Conservation (phyloP, 2,797 vertebrate species). For the Aeoliscus strigatus region DNA sequence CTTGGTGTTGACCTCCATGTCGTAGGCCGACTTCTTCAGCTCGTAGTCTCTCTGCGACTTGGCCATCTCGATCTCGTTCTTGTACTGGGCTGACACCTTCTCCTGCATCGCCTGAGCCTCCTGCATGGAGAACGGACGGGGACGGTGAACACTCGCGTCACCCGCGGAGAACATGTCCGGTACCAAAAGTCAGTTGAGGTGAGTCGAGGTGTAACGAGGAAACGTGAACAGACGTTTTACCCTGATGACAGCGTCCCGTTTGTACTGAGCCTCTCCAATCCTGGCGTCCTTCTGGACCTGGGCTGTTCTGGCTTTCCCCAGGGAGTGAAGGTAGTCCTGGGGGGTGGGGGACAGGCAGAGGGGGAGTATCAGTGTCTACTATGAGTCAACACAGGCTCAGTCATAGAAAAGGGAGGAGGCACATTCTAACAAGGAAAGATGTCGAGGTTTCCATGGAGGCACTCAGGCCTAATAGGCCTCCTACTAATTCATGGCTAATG, state of each 20-base stretch:
- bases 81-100: slow-evolving; percentile 88
- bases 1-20: slow-evolving; percentile 87
- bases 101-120: slow-evolving; percentile 89
- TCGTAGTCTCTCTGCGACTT: slow-evolving; percentile 90
- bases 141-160: no score
- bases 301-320: slow-evolving; percentile 91
- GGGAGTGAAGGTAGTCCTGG: slow-evolving; percentile 85
- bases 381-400: no score
- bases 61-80: slow-evolving; percentile 93
- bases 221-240: no score
- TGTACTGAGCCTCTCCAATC: slow-evolving; percentile 91
- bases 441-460: slow-evolving; percentile 21
- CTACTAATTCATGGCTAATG: slow-evolving; percentile 30
- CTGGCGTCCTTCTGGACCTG: slow-evolving; percentile 93
- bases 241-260: slow-evolving; percentile 88
- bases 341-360: background rate
- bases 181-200: no score
- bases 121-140: no score
- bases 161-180: no score
- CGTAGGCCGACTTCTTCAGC: slow-evolving; percentile 87
- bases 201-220: no score
- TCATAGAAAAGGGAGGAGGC: background rate
- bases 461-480: slow-evolving; percentile 47
- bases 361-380: background rate
- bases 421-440: slow-evolving; percentile 16